Evolutionary conservation across 2,113 vertebrate species (phyloP), one percentile per base, ranked within the genome.

Genomic region (Eublepharis macularius): DNA sequence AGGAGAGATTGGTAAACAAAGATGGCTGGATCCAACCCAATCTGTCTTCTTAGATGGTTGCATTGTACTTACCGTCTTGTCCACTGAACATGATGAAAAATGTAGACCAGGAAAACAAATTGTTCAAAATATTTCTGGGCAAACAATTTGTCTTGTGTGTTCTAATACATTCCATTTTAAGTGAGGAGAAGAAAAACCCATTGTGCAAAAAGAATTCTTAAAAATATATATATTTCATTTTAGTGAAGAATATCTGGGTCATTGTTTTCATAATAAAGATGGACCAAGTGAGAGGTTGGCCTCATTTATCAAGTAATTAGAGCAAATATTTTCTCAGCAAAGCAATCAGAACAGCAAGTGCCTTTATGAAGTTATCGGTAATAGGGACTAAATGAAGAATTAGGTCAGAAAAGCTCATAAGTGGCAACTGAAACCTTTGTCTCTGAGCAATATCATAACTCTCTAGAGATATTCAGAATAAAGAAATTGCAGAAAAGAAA

Each of bases 391-490:
- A 70, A 75, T 73, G 92, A 93, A 87, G 91, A 90, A 77, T 9
- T 26, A 29, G 75, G 90, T 79, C 88, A 91, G 84, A 79, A 82
- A 83, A 87, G 86, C 68, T 88, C 86, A 76, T 76, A 84, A 63
- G 91, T 93, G 41, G 41, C 86, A 78, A 87, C 90, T 86, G 86
- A 88, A 89, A 93, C 72, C 87, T 65, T 73, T 91, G 92, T 90
- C 92, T 91, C 93, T 85, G 88, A 89, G 84, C 87, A 93, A 93
- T 94, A 93, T 87, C 88, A 14, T 36, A 76, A 86, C 91, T 95
- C 88, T 87, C 90, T 92, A 87, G 87, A 95, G 90, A 87, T 90
- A 93, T 54, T 93, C 88, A 95, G 94, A 91, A 91, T 86, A 57
- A 92, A 77, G 89, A 88, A 92, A 49, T 82, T 77, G 81, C 92